Percentiles rank a stretch among this genome's conserved stretches.
Evolutionary conservation across 1,140 invertebrate genomes (phyloP).

Genomic region (Pseudoatta argentina): DNA sequence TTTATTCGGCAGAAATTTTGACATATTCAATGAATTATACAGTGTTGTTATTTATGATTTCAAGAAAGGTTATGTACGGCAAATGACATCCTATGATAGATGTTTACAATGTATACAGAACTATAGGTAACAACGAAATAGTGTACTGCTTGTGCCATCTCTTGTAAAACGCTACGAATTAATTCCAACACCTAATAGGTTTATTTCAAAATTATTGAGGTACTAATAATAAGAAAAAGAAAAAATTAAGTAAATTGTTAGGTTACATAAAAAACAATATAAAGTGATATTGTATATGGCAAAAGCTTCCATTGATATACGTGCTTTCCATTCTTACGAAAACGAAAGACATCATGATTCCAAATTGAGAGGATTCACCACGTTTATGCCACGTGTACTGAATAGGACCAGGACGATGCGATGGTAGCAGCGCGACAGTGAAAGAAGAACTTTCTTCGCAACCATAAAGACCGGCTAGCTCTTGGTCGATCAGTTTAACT

Average conservation of each 20-base stretch:
- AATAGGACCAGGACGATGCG: constrained; percentile 58
- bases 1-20: no score
- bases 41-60: no score
- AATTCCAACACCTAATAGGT: no score
- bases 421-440: constrained; percentile 62
- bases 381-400: constrained; percentile 57
- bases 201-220: neutral
- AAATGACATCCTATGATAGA: no score
- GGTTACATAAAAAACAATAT: neutral
- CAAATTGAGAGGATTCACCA: constrained; percentile 65
- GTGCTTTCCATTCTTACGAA: constrained; percentile 28
- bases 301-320: neutral
- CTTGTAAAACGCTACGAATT: no score
- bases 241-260: neutral
- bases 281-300: neutral
- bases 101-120: no score
- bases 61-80: no score
- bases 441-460: constrained; percentile 84
- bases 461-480: constrained; percentile 66
- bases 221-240: neutral
- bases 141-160: no score
- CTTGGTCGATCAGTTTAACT: constrained; percentile 68
- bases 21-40: no score
- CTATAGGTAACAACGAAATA: no score
- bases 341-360: constrained; percentile 51